A percentile compares a stretch with the other conserved stretches of the same genome.
Conservation (phyloP, 2,888 invertebrate species). For the Prenolepis imparis region DNA sequence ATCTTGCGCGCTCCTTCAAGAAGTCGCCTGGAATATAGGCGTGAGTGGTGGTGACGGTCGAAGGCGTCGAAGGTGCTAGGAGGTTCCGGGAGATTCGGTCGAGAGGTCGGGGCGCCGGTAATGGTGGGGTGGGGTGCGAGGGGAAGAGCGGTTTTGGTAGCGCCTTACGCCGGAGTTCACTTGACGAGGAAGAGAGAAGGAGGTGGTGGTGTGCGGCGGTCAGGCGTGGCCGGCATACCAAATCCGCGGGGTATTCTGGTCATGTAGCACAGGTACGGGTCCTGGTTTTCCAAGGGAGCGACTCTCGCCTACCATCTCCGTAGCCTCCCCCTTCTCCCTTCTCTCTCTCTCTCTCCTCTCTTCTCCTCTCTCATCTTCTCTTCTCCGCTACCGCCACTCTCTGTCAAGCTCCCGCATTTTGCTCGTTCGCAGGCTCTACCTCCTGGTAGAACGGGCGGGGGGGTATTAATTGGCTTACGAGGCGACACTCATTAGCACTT, state of each 20-base stretch:
- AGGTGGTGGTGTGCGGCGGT: conserved; percentile 79
- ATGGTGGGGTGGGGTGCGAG: conserved; percentile 32
- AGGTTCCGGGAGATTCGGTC: conserved; percentile 44
- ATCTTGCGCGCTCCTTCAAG: conserved; percentile 30
- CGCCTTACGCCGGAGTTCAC: conserved; percentile 79
- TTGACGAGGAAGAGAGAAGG: conserved; percentile 77
- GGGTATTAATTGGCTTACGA: conserved; percentile 86
- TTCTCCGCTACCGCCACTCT: conserved; percentile 6
- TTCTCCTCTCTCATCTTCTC: background rate
- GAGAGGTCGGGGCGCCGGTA: conserved; percentile 53
- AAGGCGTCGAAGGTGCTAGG: conserved; percentile 49
- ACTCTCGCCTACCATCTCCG: conserved; percentile 62
- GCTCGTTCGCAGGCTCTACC: conserved; percentile 71
- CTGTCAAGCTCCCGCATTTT: conserved; percentile 57
- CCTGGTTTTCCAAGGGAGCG: conserved; percentile 71
- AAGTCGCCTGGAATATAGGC: conserved; percentile 36
- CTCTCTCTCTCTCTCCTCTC: background rate
- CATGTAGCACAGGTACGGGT: conserved; percentile 82
- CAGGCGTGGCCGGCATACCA: conserved; percentile 85
- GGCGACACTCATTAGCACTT: conserved; percentile 86
- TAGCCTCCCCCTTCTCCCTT: background rate
- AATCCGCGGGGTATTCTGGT: conserved; percentile 85
- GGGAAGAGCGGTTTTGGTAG: conserved; percentile 59
- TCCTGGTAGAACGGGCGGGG: conserved; percentile 61
- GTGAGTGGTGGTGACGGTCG: conserved; percentile 48